Conservation (phyloP, 2,113 vertebrate species). For the Odobenus rosmarus region DNA sequence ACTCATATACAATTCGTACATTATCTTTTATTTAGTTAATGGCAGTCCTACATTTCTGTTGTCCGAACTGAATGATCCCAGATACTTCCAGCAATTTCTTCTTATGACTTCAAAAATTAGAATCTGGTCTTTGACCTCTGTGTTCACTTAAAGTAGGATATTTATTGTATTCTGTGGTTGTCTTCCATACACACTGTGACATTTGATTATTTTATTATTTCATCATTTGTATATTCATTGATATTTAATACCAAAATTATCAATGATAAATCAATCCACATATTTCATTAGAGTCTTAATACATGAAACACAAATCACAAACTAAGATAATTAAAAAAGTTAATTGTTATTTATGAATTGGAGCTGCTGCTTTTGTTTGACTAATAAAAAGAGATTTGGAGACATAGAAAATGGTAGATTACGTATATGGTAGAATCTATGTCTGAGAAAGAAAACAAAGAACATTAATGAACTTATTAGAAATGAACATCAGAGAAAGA, state of each 20-base stretch:
- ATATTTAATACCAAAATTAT: neutral
- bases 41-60: neutral
- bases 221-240: neutral
- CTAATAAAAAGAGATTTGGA: neutral
- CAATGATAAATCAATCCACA: neutral
- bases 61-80: neutral
- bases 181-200: neutral
- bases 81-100: neutral
- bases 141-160: neutral
- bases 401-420: neutral
- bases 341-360: neutral
- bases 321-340: neutral
- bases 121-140: neutral
- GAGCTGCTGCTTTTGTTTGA: neutral
- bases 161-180: neutral
- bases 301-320: neutral
- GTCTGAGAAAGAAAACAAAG: neutral
- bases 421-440: neutral
- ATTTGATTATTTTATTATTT: neutral
- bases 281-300: neutral
- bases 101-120: neutral
- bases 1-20: neutral
- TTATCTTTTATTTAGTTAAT: neutral
- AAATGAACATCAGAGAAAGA: neutral
- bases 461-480: neutral